Evolutionary conservation across 2,888 invertebrate species (phyloP), one percentile per base, ranked within the genome.

Genomic region (Kryphioiulus occultus): DNA sequence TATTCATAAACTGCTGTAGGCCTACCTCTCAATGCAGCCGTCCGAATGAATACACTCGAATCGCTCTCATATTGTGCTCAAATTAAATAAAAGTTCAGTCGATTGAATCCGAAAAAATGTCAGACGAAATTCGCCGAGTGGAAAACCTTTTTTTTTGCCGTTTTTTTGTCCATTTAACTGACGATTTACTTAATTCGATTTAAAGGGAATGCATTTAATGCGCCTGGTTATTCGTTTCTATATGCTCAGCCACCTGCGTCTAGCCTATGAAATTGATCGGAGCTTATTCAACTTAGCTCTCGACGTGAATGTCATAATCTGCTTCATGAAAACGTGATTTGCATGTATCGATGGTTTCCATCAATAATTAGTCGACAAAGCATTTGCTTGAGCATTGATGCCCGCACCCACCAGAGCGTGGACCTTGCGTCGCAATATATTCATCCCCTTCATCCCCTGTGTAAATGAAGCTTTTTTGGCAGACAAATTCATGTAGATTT

Each of bases 291-390:
- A 53, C 53, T 53, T 53, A n/a, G 2, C 53, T n/a, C n/a, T 53
- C 53, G 5, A 12, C 10, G 44, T 44, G 12, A 44, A 44, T 44
- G 44, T 9, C 44, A n/a, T 53, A 53, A 53, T 53, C 53, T 53
- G 53, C 53, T 53, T 53, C n/a, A n/a, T 53, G 53, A 53, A 53
- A 53, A 53, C 53, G n/a, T 53, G n/a, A 53, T 53, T 53, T 53
- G 53, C 53, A 53, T 53, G 53, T 53, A n/a, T 53, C 53, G n/a
- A 53, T 53, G 53, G 53, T 19, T 53, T 53, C 53, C 15, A 53
- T 53, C 53, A 53, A 53, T 53, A 53, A 53, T 53, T 53, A 53
- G 53, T 53, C n/a, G 53, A 53, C 53, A 53, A 53, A 53, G 53
- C 19, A 53, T 53, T 5, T 53, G 15, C n/a, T n/a, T 53, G 53